Evolutionary conservation across 2,888 invertebrate genomes (phyloP).

Genomic region (Patella ulyssiponensis): DNA sequence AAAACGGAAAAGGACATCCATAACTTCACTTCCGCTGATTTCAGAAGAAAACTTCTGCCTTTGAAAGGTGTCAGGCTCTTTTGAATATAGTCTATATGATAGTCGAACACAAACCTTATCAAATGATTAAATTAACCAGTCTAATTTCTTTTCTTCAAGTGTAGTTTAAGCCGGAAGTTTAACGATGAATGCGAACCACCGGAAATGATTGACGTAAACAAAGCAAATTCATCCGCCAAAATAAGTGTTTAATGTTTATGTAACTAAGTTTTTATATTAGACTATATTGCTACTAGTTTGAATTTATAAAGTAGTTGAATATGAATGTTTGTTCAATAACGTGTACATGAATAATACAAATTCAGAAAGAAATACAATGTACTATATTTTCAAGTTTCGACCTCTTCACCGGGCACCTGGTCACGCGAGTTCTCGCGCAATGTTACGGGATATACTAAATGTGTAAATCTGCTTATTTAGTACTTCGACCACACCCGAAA

Average conservation of each 20-base stretch:
- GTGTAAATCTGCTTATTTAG: no score
- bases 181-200: conserved; percentile 33
- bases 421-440: not conserved
- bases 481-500: conserved; percentile 2
- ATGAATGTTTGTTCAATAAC: no score
- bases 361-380: not conserved
- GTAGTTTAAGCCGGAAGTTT: conserved; percentile 33
- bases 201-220: conserved; percentile 37
- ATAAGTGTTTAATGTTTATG: no score
- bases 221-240: conserved; percentile 25
- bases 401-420: conserved; percentile 2
- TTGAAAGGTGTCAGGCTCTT: not conserved
- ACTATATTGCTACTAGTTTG: no score
- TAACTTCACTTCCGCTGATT: conserved; percentile 39
- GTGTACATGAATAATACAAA: no score
- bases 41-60: conserved; percentile 1
- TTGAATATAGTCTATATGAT: conserved; percentile 22
- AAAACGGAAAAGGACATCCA: conserved; percentile 42
- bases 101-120: not conserved
- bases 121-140: conserved; percentile 1
- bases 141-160: not conserved
- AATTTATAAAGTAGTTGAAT: no score
- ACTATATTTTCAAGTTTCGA: not conserved
- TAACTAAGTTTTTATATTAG: no score
- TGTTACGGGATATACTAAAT: not conserved